Conservation (phyloP, 1,140 invertebrate genomes). For the Apis cerana region DNA sequence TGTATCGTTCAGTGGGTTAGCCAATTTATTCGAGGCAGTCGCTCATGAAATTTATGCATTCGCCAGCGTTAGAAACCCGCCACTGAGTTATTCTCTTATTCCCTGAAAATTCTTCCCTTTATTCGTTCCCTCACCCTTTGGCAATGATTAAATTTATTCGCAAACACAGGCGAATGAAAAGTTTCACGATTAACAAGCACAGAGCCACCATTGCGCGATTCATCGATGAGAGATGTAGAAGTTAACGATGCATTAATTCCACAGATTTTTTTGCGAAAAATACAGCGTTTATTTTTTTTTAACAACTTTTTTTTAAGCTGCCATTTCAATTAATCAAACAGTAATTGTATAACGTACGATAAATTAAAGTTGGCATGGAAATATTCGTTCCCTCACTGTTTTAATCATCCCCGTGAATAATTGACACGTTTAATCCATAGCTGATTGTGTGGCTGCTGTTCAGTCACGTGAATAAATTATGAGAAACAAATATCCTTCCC, state of each 20-base stretch:
- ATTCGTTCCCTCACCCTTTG: neutral
- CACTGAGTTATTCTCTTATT: conserved; percentile 5
- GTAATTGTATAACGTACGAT: too few species aligned
- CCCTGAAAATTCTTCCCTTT: neutral
- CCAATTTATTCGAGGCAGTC: conserved; percentile 32
- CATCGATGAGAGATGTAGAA: neutral
- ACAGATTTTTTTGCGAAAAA: too few species aligned
- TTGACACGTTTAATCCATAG: too few species aligned
- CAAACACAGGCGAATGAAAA: neutral
- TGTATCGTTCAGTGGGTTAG: conserved; percentile 11
- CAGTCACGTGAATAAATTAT: too few species aligned
- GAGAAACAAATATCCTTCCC: too few species aligned
- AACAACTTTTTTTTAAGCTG: too few species aligned
- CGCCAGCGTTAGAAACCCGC: neutral
- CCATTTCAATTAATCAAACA: too few species aligned
- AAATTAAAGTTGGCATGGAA: too few species aligned
- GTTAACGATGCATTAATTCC: neutral
- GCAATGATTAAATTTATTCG: conserved; percentile 9
- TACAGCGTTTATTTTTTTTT: too few species aligned
- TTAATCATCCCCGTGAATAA: neutral
- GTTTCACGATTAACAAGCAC: neutral
- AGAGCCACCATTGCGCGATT: neutral
- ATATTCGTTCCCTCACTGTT: neutral
- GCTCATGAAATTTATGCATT: conserved; percentile 29
- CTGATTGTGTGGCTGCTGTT: too few species aligned